phyloP scores from a whole-genome alignment of 2,113 vertebrate species.

The Pluvialis apricaria region DNA sequence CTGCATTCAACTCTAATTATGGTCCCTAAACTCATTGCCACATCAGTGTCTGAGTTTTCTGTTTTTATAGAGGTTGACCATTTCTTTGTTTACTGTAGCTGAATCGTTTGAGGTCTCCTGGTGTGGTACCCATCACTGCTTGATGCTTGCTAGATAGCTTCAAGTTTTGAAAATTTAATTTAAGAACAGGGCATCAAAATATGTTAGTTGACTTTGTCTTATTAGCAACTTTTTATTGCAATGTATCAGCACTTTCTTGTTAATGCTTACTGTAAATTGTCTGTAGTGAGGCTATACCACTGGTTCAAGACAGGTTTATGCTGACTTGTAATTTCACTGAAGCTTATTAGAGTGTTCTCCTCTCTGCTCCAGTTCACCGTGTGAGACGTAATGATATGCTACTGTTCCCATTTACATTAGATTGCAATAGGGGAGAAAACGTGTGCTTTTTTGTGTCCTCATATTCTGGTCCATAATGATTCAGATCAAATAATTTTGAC shows the following conservation, averaged over 20 bases:
- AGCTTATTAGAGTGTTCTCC: neutral
- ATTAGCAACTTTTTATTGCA: neutral
- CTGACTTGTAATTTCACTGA: neutral
- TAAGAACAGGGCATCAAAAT: neutral
- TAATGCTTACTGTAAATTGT: neutral
- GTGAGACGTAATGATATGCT: neutral
- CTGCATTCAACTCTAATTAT: neutral
- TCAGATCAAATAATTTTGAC: neutral
- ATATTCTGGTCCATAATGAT: neutral
- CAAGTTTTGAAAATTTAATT: neutral
- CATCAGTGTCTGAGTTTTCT: neutral
- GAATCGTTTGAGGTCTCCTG: neutral
- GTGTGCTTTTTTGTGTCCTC: neutral
- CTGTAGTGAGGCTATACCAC: neutral
- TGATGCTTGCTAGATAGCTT: neutral
- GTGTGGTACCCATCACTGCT: neutral
- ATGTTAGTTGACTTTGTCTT: neutral
- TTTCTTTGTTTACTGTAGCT: neutral
- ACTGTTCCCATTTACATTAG: neutral
- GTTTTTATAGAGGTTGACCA: neutral
- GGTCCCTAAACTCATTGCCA: neutral
- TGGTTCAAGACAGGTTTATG: neutral
- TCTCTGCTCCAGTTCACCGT: neutral
- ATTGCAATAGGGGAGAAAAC: neutral
- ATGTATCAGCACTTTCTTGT: constrained; percentile 8